Evolutionary conservation across 2,113 vertebrate genomes (phyloP).

Genomic region (Micromys minutus): DNA sequence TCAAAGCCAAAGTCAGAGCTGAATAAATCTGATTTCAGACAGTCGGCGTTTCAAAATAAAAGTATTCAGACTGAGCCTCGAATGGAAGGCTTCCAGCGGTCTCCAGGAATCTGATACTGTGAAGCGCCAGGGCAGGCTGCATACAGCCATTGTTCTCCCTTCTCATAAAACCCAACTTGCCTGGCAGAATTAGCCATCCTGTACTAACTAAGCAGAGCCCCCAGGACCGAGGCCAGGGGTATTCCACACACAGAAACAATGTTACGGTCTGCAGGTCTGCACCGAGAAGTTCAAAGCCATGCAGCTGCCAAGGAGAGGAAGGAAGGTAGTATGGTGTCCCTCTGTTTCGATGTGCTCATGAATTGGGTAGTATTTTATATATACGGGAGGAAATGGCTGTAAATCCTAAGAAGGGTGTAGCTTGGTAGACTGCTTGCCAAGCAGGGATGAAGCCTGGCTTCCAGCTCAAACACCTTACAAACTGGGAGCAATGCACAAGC

Average conservation of each 20-base stretch:
- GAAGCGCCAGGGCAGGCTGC: background rate
- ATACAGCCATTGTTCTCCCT: slow-evolving; percentile 41
- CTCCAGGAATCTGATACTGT: background rate
- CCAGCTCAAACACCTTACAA: background rate
- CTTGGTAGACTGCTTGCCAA: background rate
- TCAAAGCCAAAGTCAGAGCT: slow-evolving; percentile 58
- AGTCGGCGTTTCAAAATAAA: slow-evolving; percentile 64
- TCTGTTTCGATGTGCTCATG: background rate
- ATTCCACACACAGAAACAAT: background rate
- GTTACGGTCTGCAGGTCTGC: background rate
- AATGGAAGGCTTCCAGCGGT: slow-evolving; percentile 6
- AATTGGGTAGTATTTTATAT: background rate
- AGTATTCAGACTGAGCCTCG: background rate
- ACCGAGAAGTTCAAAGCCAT: fast-evolving
- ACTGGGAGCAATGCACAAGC: background rate
- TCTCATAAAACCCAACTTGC: slow-evolving; percentile 43
- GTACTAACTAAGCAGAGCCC: background rate
- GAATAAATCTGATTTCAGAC: slow-evolving; percentile 41
- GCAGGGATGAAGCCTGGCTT: background rate
- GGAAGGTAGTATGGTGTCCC: background rate
- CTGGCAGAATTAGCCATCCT: slow-evolving; percentile 5
- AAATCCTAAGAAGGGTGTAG: background rate
- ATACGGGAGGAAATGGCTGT: background rate
- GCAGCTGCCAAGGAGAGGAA: background rate
- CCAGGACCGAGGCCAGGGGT: background rate